Percentiles rank a stretch among this genome's conserved stretches.
phyloP scores from a whole-genome alignment of 2,797 vertebrate genomes.

The Myripristis murdjan region DNA sequence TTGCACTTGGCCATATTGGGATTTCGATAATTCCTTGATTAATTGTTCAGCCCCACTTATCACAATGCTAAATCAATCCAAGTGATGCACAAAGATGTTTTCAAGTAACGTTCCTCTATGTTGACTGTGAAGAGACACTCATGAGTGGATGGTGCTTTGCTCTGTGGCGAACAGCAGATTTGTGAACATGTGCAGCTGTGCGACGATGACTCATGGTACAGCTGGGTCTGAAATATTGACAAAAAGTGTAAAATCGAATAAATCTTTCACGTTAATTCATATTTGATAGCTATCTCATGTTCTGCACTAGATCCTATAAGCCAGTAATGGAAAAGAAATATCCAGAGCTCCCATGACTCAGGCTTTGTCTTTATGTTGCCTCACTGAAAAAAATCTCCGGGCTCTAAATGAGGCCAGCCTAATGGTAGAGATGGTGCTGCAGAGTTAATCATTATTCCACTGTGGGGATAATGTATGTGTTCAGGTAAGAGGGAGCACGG shows the following conservation, averaged over 20 bases:
- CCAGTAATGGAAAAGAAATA: conserved; percentile 14
- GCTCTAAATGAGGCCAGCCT: background rate
- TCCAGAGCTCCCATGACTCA: conserved; percentile 3
- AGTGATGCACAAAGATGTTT: background rate
- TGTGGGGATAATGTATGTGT: conserved; percentile 4
- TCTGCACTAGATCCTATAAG: too few species aligned
- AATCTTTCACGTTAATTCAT: too few species aligned
- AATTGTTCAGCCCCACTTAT: too few species aligned
- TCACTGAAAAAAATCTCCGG: conserved; percentile 2
- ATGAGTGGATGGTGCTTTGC: background rate
- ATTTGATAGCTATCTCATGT: too few species aligned
- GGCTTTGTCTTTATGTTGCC: conserved; percentile 6
- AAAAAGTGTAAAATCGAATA: too few species aligned
- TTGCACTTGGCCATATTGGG: too few species aligned
- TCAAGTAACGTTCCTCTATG: background rate
- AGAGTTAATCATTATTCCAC: conserved; percentile 48
- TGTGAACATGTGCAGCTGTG: too few species aligned
- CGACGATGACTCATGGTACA: too few species aligned
- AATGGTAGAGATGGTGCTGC: background rate
- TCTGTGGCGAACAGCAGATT: background rate
- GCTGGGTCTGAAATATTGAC: too few species aligned
- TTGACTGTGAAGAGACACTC: background rate
- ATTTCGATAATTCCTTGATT: too few species aligned
- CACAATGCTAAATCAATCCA: background rate
- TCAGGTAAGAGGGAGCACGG: background rate